Conservation (phyloP, 2,797 vertebrate genomes). For the Sarcoramphus papa region DNA sequence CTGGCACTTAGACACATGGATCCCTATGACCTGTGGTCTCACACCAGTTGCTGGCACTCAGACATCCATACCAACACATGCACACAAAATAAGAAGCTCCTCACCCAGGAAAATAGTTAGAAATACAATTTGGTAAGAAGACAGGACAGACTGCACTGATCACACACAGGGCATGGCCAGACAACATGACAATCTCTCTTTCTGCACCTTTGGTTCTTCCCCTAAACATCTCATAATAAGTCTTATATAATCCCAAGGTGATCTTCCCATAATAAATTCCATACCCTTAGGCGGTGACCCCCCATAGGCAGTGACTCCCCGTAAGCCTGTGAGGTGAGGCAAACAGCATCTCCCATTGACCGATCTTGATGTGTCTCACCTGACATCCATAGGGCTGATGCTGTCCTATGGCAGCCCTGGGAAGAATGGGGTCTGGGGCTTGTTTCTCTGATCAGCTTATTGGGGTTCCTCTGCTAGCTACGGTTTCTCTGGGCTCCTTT, state of each 20-base stretch:
- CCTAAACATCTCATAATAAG: neutral
- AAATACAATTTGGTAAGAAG: neutral
- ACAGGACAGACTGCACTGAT: neutral
- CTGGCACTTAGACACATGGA: neutral
- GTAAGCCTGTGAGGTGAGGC: neutral
- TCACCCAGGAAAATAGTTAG: neutral
- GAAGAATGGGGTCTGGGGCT: fast-evolving
- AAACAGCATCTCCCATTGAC: neutral
- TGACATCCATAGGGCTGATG: fast-evolving
- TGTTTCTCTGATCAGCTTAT: neutral
- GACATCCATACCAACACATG: neutral
- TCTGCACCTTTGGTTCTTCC: neutral
- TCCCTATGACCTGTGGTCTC: neutral
- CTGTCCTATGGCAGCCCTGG: neutral
- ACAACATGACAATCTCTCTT: neutral
- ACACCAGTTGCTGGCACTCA: neutral
- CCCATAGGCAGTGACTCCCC: fast-evolving
- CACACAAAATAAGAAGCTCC: neutral
- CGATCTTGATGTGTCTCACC: neutral
- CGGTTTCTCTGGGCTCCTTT: neutral
- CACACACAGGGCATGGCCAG: neutral
- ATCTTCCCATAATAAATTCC: neutral
- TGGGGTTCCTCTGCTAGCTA: neutral
- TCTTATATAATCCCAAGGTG: neutral
- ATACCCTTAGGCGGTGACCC: neutral